A percentile compares a stretch with the other conserved stretches of the same genome.
These are phyloP conservation scores for Cephalopholis sonnerati DNA, from an alignment of 2,113 vertebrate species.

Conservation along the genomic window DNA sequence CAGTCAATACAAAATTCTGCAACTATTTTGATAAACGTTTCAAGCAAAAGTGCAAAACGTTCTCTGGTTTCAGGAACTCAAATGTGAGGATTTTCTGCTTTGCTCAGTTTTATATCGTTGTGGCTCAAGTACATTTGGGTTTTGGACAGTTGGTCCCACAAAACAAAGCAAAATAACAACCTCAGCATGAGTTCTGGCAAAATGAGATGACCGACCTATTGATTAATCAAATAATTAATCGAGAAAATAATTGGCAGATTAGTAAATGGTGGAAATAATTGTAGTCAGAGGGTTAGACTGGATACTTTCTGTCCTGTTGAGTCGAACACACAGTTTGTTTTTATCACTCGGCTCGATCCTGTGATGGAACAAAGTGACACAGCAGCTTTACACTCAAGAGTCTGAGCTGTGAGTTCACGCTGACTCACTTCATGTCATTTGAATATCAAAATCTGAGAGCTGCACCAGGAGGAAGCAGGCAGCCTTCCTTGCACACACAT, in stretches of 20 bases:
- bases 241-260: neutral
- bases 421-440: constrained; percentile 11
- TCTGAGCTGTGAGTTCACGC: neutral
- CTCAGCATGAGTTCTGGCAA: too few species aligned
- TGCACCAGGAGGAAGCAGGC: neutral
- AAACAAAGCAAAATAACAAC: neutral
- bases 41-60: too few species aligned
- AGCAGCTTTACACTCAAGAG: constrained; percentile 17
- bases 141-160: neutral
- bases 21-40: too few species aligned
- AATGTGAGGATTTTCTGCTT: too few species aligned
- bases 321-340: neutral
- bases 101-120: neutral
- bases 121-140: neutral
- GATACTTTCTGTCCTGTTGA: neutral
- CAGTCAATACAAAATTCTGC: neutral
- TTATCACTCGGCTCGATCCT: neutral
- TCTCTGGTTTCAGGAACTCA: too few species aligned
- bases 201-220: too few species aligned
- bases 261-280: neutral
- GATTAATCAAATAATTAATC: too few species aligned
- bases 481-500: neutral
- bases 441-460: constrained; percentile 41
- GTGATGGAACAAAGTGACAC: neutral
- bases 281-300: neutral